Evolutionary conservation across 2,113 vertebrate genomes (phyloP).

Genomic region (Archilochus colubris): DNA sequence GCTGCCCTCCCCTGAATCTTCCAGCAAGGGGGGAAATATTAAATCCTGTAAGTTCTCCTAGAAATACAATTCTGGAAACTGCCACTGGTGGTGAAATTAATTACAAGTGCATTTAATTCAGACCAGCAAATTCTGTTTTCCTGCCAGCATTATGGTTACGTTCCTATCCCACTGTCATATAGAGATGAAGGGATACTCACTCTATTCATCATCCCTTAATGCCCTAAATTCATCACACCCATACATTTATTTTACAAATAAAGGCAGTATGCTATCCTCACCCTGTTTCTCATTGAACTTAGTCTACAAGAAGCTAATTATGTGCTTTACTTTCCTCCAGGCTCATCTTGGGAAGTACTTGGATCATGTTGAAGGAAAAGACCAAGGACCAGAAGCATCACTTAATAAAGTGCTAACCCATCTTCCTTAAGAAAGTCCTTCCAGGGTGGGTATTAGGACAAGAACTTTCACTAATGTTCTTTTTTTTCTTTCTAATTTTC

Average conservation of each 20-base stretch:
- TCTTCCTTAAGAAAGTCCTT: constrained; percentile 9
- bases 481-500: background rate
- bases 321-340: background rate
- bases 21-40: fast-evolving
- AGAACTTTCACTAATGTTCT: background rate
- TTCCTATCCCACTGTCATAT: too few relatives aligned
- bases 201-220: background rate
- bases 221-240: too few relatives aligned
- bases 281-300: background rate
- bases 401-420: constrained; percentile 8
- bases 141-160: background rate
- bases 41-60: fast-evolving
- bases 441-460: constrained; percentile 23
- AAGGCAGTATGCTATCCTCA: background rate
- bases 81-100: background rate
- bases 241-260: background rate
- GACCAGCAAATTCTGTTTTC: background rate
- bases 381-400: background rate
- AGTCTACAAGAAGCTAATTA: background rate
- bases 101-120: background rate
- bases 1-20: background rate
- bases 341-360: background rate
- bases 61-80: fast-evolving
- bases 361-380: background rate
- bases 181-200: background rate